Evolutionary conservation across 2,113 vertebrate species (phyloP).

Genomic region (Muscicapa adusta): DNA sequence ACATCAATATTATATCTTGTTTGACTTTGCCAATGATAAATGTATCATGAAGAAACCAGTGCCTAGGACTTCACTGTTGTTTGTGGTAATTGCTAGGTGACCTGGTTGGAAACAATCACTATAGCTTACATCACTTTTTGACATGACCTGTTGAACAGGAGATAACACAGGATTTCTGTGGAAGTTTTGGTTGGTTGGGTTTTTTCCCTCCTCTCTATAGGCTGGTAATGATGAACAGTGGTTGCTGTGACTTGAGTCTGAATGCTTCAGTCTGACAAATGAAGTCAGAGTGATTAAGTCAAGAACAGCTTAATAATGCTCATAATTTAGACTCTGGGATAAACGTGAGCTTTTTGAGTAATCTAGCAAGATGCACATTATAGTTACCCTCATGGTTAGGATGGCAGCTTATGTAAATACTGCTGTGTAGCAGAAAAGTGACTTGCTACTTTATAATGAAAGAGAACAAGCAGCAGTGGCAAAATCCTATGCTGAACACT

Average conservation of each 20-base stretch:
- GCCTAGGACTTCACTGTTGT: background rate
- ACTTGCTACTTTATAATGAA: background rate
- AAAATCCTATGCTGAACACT: background rate
- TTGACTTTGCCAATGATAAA: background rate
- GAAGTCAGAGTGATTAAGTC: background rate
- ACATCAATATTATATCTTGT: too few relatives aligned
- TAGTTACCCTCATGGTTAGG: background rate
- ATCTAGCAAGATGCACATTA: background rate
- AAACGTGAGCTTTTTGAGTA: background rate
- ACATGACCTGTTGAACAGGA: background rate
- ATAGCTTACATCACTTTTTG: background rate
- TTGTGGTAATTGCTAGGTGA: background rate
- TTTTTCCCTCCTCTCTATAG: background rate
- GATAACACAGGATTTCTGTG: background rate
- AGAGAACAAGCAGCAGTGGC: background rate
- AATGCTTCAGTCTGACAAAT: background rate
- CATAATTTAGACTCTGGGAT: background rate
- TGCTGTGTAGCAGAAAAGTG: background rate
- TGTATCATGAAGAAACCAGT: background rate
- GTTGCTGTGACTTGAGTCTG: background rate
- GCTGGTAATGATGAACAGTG: background rate
- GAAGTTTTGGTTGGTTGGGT: background rate
- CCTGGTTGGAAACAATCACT: background rate
- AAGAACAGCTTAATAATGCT: background rate
- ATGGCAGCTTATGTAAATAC: background rate